Evolutionary conservation across 2,888 invertebrate genomes (phyloP).

Genomic region (Apodemia mormo): DNA sequence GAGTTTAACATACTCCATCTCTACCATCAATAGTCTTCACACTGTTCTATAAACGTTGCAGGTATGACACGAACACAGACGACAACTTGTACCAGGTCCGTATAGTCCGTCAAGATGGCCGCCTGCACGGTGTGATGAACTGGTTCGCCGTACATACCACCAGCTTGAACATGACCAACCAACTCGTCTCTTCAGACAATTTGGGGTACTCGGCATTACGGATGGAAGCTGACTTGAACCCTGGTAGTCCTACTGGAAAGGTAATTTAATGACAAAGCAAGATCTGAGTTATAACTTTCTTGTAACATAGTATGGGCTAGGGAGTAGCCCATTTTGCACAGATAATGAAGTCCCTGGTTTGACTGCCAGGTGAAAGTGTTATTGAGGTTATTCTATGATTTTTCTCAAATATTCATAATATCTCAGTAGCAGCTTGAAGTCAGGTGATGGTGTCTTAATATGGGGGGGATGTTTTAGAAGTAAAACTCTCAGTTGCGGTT

Average conservation of each 20-base stretch:
- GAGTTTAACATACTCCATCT: too few relatives aligned
- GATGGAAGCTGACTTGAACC: slow-evolving; percentile 86
- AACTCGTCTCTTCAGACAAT: slow-evolving; percentile 90
- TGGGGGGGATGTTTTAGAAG: too few relatives aligned
- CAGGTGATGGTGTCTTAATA: background rate
- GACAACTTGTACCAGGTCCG: slow-evolving; percentile 87
- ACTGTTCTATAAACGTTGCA: slow-evolving; percentile 47
- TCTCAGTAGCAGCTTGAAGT: too few relatives aligned
- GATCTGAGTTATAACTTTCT: background rate
- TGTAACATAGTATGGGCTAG: too few relatives aligned
- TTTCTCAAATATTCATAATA: too few relatives aligned
- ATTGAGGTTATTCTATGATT: too few relatives aligned
- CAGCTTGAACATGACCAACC: slow-evolving; percentile 93
- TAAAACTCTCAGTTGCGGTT: background rate
- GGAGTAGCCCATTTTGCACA: too few relatives aligned
- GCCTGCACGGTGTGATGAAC: slow-evolving; percentile 87
- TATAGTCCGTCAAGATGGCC: slow-evolving; percentile 78
- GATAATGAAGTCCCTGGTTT: too few relatives aligned
- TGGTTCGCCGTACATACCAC: slow-evolving; percentile 94
- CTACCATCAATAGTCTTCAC: too few relatives aligned
- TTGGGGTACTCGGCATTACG: slow-evolving; percentile 89
- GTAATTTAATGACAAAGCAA: slow-evolving; percentile 41
- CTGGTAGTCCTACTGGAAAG: slow-evolving; percentile 67
- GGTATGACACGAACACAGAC: slow-evolving; percentile 87
- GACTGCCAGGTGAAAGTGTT: too few relatives aligned